Conservation (phyloP, 2,113 vertebrate species). For the Oryzias celebensis region DNA sequence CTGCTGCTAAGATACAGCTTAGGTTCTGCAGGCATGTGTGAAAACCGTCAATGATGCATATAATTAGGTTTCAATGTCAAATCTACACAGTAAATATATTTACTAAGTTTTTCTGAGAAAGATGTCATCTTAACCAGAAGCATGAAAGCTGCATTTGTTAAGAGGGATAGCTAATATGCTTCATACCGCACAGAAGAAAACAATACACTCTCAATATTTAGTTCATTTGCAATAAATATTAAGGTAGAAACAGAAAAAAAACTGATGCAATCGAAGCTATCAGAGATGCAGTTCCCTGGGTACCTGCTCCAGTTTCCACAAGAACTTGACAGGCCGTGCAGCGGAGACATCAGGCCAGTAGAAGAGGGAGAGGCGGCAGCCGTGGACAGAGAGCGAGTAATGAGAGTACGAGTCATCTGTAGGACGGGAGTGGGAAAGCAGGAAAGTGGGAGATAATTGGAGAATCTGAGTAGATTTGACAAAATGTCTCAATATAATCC, state of each 20-base stretch:
- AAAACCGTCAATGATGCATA: too few species aligned
- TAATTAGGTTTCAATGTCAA: too few species aligned
- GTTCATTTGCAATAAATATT: constrained; percentile 6
- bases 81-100: too few species aligned
- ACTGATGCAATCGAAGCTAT: constrained; percentile 1
- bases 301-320: constrained; percentile 99
- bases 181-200: constrained; percentile 10
- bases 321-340: constrained; percentile 93
- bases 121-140: too few species aligned
- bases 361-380: constrained; percentile 94
- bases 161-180: background rate
- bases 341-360: constrained; percentile 94
- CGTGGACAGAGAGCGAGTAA: constrained; percentile 92
- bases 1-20: too few species aligned
- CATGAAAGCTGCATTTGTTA: too few species aligned
- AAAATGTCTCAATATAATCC: too few species aligned
- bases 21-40: too few species aligned
- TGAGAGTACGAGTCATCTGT: constrained; percentile 94
- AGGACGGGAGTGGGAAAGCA: constrained; percentile 24
- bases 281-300: constrained; percentile 14
- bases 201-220: background rate
- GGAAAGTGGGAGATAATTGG: constrained; percentile 8
- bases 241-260: constrained; percentile 20
- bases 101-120: too few species aligned
- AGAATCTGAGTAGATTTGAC: background rate